These are phyloP conservation scores for Nomada goodeniana DNA, from an alignment of 2,888 invertebrate genomes.

Conservation along the genomic window DNA sequence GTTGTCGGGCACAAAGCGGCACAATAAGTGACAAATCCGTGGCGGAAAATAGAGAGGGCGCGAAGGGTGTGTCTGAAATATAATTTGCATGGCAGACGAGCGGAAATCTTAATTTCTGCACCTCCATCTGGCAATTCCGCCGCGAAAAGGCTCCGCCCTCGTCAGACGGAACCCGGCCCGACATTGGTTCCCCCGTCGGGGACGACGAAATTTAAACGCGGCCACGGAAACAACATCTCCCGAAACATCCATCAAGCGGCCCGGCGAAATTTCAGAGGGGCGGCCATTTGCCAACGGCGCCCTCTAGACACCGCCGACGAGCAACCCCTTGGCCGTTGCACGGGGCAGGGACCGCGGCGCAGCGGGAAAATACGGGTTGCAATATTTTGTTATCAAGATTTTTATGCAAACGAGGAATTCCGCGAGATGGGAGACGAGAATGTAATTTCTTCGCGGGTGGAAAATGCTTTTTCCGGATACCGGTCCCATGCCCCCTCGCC, in stretches of 20 bases:
- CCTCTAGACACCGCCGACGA: not conserved
- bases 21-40: no score
- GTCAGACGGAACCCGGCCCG: constrained; percentile 1
- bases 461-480: constrained; percentile 42
- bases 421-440: constrained; percentile 30
- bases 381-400: constrained; percentile 61
- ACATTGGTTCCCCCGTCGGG: constrained; percentile 32
- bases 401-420: constrained; percentile 57
- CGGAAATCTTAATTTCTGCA: constrained; percentile 8
- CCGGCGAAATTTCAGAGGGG: constrained; percentile 15
- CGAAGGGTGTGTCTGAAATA: not conserved
- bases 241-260: constrained; percentile 35
- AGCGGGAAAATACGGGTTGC: constrained; percentile 47
- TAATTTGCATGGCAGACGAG: not conserved
- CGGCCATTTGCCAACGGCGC: not conserved
- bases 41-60: not conserved
- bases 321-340: not conserved
- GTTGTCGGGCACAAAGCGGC: no score
- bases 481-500: no score
- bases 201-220: constrained; percentile 37
- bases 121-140: no score
- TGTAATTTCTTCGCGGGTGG: constrained; percentile 50
- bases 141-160: not conserved
- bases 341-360: not conserved
- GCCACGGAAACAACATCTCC: constrained; percentile 19